A percentile compares a stretch with the other conserved stretches of the same genome.
Conservation (phyloP, 2,888 invertebrate species). For the Himalopsyche anomala region DNA sequence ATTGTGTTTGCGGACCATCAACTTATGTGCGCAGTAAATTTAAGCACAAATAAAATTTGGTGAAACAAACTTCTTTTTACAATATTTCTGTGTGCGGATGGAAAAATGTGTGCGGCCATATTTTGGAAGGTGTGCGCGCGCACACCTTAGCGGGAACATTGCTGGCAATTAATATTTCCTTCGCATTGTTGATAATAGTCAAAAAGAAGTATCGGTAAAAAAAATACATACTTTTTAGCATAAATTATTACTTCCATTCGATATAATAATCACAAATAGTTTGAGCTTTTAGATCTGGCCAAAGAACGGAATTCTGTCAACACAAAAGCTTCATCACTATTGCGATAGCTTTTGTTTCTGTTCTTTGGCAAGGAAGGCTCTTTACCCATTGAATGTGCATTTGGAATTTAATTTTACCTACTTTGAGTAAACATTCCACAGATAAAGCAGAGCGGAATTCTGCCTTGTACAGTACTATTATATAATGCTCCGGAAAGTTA, state of each 20-base stretch:
- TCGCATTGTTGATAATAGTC: too few species aligned
- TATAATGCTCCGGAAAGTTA: conserved; percentile 22
- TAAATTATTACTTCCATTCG: not conserved
- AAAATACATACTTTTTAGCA: too few species aligned
- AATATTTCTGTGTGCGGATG: too few species aligned
- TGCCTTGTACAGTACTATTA: not conserved
- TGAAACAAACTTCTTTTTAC: too few species aligned
- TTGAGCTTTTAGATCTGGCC: not conserved
- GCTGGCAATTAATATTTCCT: too few species aligned
- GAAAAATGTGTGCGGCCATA: too few species aligned
- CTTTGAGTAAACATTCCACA: conserved; percentile 21
- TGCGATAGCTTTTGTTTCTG: conserved; percentile 19
- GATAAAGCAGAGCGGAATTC: conserved; percentile 12
- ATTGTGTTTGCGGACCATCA: too few species aligned
- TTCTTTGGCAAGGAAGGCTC: not conserved
- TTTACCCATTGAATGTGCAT: conserved; percentile 34
- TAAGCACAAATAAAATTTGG: too few species aligned
- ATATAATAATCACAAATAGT: not conserved
- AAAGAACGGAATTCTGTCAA: not conserved
- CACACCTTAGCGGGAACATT: too few species aligned
- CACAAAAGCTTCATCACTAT: conserved; percentile 1
- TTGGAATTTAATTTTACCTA: conserved; percentile 24
- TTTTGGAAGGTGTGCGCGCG: too few species aligned
- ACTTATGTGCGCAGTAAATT: too few species aligned
- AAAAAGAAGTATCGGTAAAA: too few species aligned